Evolutionary conservation across 2,888 invertebrate species (phyloP).

Genomic region (Callyntrura sp.): DNA sequence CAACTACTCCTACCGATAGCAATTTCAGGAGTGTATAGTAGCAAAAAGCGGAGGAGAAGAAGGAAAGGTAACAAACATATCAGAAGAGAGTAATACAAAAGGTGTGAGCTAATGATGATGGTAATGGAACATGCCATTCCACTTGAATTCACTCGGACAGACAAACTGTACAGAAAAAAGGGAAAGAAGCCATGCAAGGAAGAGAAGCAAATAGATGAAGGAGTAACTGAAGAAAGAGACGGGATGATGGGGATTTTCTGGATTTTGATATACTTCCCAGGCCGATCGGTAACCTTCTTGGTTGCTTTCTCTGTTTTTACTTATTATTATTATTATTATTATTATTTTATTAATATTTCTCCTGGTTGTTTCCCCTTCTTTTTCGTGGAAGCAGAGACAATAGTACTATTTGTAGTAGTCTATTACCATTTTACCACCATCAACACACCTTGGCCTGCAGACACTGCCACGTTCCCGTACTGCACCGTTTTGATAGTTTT

Average conservation of each 20-base stretch:
- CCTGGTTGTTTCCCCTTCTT: slow-evolving; percentile 14
- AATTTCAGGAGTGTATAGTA: slow-evolving; percentile 20
- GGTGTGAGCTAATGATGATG: slow-evolving; percentile 79
- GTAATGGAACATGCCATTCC: slow-evolving; percentile 79
- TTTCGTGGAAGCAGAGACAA: not conserved
- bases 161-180: slow-evolving; percentile 19
- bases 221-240: slow-evolving; percentile 19
- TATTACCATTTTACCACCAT: not conserved
- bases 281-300: not conserved
- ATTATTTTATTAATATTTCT: slow-evolving; percentile 1
- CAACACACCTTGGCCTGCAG: not conserved
- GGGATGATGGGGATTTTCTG: slow-evolving; percentile 76
- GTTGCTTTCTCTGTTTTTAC: not conserved
- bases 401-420: no score
- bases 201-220: slow-evolving; percentile 35
- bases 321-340: slow-evolving; percentile 23
- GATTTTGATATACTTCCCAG: slow-evolving; percentile 36
- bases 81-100: slow-evolving; percentile 69
- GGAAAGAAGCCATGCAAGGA: not conserved
- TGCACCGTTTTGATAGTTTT: not conserved
- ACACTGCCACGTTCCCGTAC: not conserved
- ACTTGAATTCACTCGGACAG: slow-evolving; percentile 74
- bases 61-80: slow-evolving; percentile 41
- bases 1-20: slow-evolving; percentile 20
- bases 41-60: not conserved